Conservation (phyloP, 2,113 vertebrate genomes). For the Epinephelus lanceolatus region DNA sequence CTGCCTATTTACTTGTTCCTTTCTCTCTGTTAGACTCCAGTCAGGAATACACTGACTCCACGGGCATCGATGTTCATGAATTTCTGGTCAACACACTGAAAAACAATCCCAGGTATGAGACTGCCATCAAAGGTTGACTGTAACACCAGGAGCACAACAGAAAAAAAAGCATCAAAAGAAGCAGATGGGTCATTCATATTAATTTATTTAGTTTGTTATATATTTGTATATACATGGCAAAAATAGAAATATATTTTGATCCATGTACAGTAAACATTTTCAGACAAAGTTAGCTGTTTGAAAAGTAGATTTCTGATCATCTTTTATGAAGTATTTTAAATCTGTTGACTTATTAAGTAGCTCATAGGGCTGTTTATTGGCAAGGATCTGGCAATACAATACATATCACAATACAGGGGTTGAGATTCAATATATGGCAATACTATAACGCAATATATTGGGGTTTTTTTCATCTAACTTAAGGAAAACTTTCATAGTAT, state of each 20-base stretch:
- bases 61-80: slow-evolving; percentile 98
- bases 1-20: neutral
- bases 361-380: too few species aligned
- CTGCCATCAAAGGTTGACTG: neutral
- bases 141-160: neutral
- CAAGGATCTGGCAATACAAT: too few species aligned
- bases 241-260: neutral
- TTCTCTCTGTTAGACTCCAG: slow-evolving; percentile 90
- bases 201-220: neutral
- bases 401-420: too few species aligned
- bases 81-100: slow-evolving; percentile 99
- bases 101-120: slow-evolving; percentile 97
- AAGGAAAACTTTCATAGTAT: too few species aligned
- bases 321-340: neutral
- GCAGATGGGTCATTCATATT: neutral
- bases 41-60: slow-evolving; percentile 99
- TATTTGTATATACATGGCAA: neutral
- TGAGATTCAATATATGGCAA: too few species aligned
- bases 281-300: neutral
- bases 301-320: neutral
- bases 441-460: too few species aligned
- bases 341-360: neutral
- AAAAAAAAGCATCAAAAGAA: neutral
- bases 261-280: too few species aligned
- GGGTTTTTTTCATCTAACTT: too few species aligned